These are phyloP conservation scores for Mycteria americana DNA, from an alignment of 2,797 vertebrate species.

Conservation along the genomic window DNA sequence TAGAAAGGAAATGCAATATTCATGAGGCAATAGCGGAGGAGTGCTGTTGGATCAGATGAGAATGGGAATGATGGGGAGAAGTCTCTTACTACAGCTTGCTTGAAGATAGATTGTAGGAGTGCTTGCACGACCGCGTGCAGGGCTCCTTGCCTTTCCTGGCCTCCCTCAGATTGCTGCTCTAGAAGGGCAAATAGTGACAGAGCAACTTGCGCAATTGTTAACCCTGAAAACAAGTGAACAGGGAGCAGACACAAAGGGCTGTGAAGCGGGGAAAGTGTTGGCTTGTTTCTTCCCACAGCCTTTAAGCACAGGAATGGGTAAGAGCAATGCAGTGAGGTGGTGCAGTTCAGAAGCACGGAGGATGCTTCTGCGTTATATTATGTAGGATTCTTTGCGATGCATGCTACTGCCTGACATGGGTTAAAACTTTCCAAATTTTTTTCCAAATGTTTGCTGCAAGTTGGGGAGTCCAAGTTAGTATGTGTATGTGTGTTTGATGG, in stretches of 20 bases:
- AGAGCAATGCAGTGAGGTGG: neutral
- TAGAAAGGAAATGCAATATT: neutral
- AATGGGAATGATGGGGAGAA: neutral
- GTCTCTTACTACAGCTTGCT: neutral
- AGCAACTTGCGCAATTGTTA: neutral
- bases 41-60: neutral
- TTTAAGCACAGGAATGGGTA: neutral
- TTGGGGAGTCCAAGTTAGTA: neutral
- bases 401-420: neutral
- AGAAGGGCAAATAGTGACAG: neutral
- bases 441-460: neutral
- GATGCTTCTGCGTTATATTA: neutral
- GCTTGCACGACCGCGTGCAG: rapidly evolving
- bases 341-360: neutral
- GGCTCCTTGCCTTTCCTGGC: neutral
- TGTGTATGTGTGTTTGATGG: neutral
- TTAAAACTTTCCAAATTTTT: neutral
- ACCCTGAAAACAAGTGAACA: neutral
- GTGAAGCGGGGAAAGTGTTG: neutral
- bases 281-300: neutral
- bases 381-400: neutral
- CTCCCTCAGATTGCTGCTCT: neutral
- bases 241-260: neutral
- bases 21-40: neutral
- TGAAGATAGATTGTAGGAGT: neutral